Percentiles rank a stretch among this genome's conserved stretches.
phyloP scores from a whole-genome alignment of 2,797 vertebrate species.

The Sternarchorhynchus goeldii region DNA sequence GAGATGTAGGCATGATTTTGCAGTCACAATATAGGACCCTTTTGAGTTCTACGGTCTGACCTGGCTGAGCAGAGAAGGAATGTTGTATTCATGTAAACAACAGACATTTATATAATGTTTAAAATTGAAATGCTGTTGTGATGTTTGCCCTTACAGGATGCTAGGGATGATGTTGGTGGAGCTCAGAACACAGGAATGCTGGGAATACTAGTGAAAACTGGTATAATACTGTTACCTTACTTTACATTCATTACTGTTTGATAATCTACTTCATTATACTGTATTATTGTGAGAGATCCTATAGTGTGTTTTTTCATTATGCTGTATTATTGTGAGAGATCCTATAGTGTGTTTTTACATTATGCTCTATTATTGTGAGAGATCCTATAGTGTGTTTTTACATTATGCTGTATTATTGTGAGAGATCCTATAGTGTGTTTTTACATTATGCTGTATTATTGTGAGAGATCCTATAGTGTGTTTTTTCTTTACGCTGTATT shows the following conservation, averaged over 20 bases:
- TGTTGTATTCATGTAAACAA: not conserved
- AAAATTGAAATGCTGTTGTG: not conserved
- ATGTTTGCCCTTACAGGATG: slow-evolving; percentile 77
- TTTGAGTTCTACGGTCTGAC: not conserved
- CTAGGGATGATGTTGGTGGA: slow-evolving; percentile 91
- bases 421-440: slow-evolving; percentile 1
- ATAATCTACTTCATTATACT: not conserved
- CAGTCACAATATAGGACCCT: not conserved
- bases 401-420: not conserved
- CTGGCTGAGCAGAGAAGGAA: not conserved
- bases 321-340: not conserved
- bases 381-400: not conserved
- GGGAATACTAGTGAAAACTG: slow-evolving; percentile 91
- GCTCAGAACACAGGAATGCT: slow-evolving; percentile 89
- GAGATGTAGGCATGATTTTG: slow-evolving; percentile 73
- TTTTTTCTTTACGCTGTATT: not conserved
- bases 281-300: not conserved
- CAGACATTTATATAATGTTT: too few relatives aligned
- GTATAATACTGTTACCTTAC: slow-evolving; percentile 66
- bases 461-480: not conserved
- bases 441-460: not conserved
- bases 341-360: too few relatives aligned
- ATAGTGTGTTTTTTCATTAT: not conserved
- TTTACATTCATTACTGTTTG: not conserved
- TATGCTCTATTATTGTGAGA: not conserved